A percentile compares a stretch with the other conserved stretches of the same genome.
phyloP scores from a whole-genome alignment of 2,113 vertebrate species.

The Chionodraco myersi region DNA sequence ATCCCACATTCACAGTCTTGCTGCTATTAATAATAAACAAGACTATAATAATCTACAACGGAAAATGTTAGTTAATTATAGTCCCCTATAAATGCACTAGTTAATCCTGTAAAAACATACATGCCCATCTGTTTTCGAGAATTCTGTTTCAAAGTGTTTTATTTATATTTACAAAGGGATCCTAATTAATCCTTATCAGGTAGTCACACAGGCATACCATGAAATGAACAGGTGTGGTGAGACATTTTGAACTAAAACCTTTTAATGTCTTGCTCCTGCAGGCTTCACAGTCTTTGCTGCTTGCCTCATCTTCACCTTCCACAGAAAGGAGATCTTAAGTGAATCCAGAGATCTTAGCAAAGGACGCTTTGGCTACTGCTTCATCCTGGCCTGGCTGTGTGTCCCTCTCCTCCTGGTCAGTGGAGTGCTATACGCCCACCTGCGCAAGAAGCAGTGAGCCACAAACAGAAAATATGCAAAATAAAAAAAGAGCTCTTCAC shows the following conservation, averaged over 20 bases:
- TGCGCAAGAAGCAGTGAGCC: conserved; percentile 86
- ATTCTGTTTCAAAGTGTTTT: no score
- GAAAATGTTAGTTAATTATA: no score
- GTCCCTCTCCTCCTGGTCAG: conserved; percentile 88
- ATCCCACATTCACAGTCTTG: no score
- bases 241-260: background rate
- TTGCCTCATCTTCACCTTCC: conserved; percentile 88
- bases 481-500: background rate
- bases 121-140: no score
- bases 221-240: background rate
- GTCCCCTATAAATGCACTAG: no score
- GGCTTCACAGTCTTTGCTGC: conserved; percentile 86
- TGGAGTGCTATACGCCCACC: conserved; percentile 87
- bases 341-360: conserved; percentile 63
- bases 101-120: no score
- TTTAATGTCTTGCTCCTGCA: conserved; percentile 53
- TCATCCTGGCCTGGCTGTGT: conserved; percentile 88
- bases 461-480: background rate
- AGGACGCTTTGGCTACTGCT: conserved; percentile 89
- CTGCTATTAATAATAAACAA: no score
- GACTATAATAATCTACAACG: no score
- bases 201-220: background rate
- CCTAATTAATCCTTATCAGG: background rate
- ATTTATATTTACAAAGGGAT: background rate
- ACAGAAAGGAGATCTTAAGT: conserved; percentile 82